These are phyloP conservation scores for Nymphalis urticae DNA, from an alignment of 2,888 invertebrate species.

Conservation along the genomic window DNA sequence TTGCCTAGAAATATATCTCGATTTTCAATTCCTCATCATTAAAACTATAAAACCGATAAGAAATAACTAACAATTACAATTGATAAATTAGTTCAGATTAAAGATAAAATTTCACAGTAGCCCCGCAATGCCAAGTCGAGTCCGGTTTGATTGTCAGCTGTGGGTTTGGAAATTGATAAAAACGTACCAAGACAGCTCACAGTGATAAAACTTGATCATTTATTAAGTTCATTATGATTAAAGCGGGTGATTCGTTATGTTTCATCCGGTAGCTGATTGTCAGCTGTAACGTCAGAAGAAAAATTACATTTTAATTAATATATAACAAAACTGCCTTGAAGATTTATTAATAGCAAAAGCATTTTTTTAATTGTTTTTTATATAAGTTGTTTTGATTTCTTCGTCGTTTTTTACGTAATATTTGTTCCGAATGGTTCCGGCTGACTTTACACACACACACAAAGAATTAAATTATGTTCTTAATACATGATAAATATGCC, in stretches of 20 bases:
- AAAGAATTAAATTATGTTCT: too few species aligned
- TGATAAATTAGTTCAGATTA: slow-evolving; percentile 38
- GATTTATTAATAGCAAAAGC: too few species aligned
- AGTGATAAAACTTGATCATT: slow-evolving; percentile 48
- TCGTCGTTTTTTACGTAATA: too few species aligned
- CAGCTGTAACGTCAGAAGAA: slow-evolving; percentile 38
- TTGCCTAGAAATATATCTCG: not conserved
- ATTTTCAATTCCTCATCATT: not conserved
- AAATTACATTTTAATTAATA: not conserved
- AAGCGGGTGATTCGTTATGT: slow-evolving; percentile 48
- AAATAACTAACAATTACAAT: slow-evolving; percentile 31
- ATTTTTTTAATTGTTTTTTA: too few species aligned
- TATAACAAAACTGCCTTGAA: not conserved
- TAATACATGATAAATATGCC: too few species aligned
- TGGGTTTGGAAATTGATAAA: slow-evolving; percentile 42
- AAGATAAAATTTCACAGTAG: slow-evolving; percentile 42
- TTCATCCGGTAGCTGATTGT: slow-evolving; percentile 53
- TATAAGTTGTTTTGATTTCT: too few species aligned
- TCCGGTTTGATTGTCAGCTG: slow-evolving; percentile 34
- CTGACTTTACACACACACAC: too few species aligned
- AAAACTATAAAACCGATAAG: slow-evolving; percentile 3
- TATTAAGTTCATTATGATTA: slow-evolving; percentile 53
- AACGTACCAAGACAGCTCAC: slow-evolving; percentile 38
- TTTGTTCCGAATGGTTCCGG: too few species aligned
- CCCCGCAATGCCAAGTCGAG: slow-evolving; percentile 27